These are phyloP conservation scores for Drosophila infuscata DNA, from an alignment of 2,888 invertebrate species.

Conservation along the genomic window DNA sequence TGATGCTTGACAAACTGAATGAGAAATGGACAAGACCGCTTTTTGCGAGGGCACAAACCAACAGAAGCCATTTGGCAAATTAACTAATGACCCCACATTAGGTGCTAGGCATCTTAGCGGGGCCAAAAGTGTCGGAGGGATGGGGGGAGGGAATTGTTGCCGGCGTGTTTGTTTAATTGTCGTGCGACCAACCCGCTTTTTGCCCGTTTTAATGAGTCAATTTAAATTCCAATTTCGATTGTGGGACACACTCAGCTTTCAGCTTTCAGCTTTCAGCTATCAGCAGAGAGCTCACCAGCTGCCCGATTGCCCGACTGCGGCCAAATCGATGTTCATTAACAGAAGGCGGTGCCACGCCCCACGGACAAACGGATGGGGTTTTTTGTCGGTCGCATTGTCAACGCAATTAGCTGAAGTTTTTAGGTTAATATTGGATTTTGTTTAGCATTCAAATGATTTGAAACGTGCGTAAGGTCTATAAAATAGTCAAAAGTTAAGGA, in stretches of 20 bases:
- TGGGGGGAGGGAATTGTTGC: conserved; percentile 14
- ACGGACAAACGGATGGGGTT: conserved; percentile 19
- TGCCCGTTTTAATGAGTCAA: conserved; percentile 80
- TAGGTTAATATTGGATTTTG: conserved; percentile 66
- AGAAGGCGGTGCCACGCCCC: conserved; percentile 55
- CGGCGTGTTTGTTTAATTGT: conserved; percentile 76
- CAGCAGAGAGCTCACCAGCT: conserved; percentile 4
- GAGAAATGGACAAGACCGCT: background rate
- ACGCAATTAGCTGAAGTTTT: conserved; percentile 73
- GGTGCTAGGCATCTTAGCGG: conserved; percentile 38
- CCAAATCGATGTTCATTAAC: conserved; percentile 81
- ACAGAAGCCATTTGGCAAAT: conserved; percentile 70
- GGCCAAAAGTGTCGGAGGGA: conserved; percentile 9
- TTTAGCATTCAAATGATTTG: conserved; percentile 48
- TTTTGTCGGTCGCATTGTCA: conserved; percentile 61
- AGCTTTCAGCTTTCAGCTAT: conserved; percentile 1
- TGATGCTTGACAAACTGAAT: conserved; percentile 1
- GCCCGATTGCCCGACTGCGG: conserved; percentile 47
- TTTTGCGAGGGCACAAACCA: conserved; percentile 27
- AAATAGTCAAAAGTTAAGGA: conserved; percentile 3
- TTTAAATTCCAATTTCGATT: conserved; percentile 81
- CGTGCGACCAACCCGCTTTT: conserved; percentile 79
- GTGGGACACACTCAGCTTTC: conserved; percentile 49
- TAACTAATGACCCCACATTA: conserved; percentile 76
- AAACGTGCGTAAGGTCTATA: conserved; percentile 24